Conservation (phyloP, 2,888 invertebrate species). For the Elgonia sp. region DNA sequence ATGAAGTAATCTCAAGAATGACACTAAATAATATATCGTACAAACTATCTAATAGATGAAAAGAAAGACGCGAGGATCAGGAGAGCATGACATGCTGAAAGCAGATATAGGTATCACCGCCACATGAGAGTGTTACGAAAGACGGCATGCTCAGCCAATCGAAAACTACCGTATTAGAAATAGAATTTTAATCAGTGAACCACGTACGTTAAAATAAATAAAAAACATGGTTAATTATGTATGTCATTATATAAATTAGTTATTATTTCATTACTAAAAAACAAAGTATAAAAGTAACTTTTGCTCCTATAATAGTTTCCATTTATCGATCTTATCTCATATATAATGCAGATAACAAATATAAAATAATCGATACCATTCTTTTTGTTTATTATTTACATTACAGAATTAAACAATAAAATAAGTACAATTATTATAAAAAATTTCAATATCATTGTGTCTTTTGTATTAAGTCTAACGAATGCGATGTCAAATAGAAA, state of each 20-base stretch:
- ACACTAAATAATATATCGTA: slow-evolving; percentile 65
- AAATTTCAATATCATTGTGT: too few relatives aligned
- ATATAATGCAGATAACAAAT: too few relatives aligned
- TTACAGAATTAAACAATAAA: too few relatives aligned
- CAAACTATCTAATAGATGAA: slow-evolving; percentile 74
- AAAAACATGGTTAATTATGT: not conserved
- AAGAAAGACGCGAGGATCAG: slow-evolving; percentile 74
- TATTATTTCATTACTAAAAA: too few relatives aligned
- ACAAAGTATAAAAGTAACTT: too few relatives aligned
- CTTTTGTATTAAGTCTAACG: too few relatives aligned
- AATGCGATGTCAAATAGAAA: too few relatives aligned
- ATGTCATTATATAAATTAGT: not conserved
- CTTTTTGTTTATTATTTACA: too few relatives aligned
- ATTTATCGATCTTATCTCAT: too few relatives aligned
- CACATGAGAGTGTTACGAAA: slow-evolving; percentile 46
- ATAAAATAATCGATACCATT: too few relatives aligned
- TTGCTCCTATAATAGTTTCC: too few relatives aligned
- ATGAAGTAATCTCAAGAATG: slow-evolving; percentile 59
- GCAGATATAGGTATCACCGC: slow-evolving; percentile 37
- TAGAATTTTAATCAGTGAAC: not conserved
- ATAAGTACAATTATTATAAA: too few relatives aligned
- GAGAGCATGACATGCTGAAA: slow-evolving; percentile 60
- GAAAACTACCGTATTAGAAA: not conserved
- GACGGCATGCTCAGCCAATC: slow-evolving; percentile 32
- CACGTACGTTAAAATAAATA: not conserved